Conservation (phyloP, 2,113 vertebrate species). For the Cygnus atratus region DNA sequence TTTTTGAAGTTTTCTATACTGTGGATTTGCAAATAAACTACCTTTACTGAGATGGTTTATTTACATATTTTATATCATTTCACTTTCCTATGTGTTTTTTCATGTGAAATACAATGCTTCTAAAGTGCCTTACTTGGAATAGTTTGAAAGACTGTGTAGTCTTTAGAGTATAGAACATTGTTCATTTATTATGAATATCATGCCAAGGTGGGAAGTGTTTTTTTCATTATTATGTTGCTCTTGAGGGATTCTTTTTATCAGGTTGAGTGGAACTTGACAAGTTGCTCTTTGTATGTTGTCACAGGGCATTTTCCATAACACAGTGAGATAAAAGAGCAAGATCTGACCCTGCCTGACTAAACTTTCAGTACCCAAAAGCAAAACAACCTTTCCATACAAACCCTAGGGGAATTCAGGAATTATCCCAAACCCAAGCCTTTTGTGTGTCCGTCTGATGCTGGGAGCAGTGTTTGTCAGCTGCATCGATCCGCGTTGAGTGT, state of each 20-base stretch:
- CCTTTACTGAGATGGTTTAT: background rate
- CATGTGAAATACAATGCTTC: background rate
- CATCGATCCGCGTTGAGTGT: background rate
- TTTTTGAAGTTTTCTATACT: background rate
- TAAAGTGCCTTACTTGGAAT: background rate
- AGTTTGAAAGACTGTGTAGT: background rate
- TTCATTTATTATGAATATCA: background rate
- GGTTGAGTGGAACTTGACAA: background rate
- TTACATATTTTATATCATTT: background rate
- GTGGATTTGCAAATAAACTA: background rate
- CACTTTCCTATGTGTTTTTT: background rate
- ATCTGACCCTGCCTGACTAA: background rate
- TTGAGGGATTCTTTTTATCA: background rate
- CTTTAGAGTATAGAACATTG: background rate
- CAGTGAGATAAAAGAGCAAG: background rate
- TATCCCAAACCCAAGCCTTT: background rate
- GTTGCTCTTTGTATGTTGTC: background rate
- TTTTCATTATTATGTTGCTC: background rate
- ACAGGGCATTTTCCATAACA: background rate
- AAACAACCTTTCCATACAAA: background rate
- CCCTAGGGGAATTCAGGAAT: background rate
- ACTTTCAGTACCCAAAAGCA: background rate
- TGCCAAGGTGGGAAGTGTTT: background rate
- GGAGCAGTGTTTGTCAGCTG: background rate
- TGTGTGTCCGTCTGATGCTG: background rate